Evolutionary conservation across 2,888 invertebrate species (phyloP), one percentile per base, ranked within the genome.

Genomic region (Lepidocyrtinus sp.): DNA sequence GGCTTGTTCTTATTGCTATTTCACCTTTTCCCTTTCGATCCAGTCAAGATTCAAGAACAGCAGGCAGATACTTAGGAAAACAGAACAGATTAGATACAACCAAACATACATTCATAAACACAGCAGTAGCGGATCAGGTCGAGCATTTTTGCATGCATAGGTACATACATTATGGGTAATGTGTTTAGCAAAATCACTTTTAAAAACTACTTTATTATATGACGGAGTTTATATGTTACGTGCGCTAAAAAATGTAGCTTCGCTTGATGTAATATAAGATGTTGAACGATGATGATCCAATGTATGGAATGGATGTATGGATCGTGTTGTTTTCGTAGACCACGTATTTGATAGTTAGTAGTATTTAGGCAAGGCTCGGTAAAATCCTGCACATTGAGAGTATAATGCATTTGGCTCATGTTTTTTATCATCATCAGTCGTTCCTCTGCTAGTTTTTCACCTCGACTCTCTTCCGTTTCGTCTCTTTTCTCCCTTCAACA

Each of bases 11-110:
- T 50, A 50, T 50, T 50, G 50, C 50, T 50, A 50, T 50, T 50
- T 50, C 50, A 50, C 50, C 50, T 50, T 50, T 50, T 50, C 50
- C 50, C 50, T 50, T 50, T 50, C 50, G 50, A 50, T 50, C 50
- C 50, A 50, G 50, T 50, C 50, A 50, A 50, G 50, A 50, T 50
- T 50, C 50, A 50, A 50, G 50, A 50, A 50, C 50, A 50, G 50
- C 50, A 50, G 50, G 50, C 36, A 36, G 50, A 50, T 50, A 50
- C 50, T 17, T 17, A 50, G n/a, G 17, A 50, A 50, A 50, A 50
- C 50, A 50, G 50, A 50, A 7, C 15, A 50, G 50, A 50, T 50
- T 7, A 2, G 15, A 50, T 12, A 50, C 50, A 50, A 12, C 36
- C 36, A 36, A 36, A 36, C 36, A 36, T 17, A 50, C 2, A 50